phyloP scores from a whole-genome alignment of 2,888 invertebrate genomes.

The Rugalucina vietnamica region DNA sequence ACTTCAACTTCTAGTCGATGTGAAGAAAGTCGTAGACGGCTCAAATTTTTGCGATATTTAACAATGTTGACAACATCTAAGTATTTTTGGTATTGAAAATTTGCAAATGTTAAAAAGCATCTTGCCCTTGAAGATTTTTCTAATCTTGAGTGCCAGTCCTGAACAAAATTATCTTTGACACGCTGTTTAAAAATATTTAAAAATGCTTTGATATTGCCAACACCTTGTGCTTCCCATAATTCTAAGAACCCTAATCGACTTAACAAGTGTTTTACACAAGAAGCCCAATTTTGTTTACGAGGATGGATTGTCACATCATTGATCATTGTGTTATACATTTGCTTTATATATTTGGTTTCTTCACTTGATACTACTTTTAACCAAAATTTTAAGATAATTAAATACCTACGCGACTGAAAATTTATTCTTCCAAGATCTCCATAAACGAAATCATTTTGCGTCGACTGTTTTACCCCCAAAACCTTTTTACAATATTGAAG shows the following conservation, averaged over 20 bases:
- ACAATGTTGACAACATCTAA: background rate
- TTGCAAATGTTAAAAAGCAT: background rate
- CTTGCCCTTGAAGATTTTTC: background rate
- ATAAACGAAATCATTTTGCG: constrained; percentile 8
- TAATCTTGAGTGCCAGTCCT: background rate
- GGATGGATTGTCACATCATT: background rate
- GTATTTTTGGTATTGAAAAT: background rate
- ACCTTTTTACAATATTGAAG: background rate
- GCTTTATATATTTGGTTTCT: background rate
- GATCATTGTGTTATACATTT: background rate
- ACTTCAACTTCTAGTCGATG: background rate
- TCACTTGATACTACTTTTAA: background rate
- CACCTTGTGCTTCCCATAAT: too few species aligned
- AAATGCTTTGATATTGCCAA: background rate
- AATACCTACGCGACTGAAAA: background rate
- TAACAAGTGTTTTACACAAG: background rate
- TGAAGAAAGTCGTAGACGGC: too few species aligned
- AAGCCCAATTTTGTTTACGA: background rate
- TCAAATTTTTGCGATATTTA: background rate
- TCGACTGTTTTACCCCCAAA: background rate
- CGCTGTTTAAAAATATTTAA: background rate
- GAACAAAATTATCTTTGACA: background rate
- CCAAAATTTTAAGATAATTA: background rate
- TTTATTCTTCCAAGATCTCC: background rate
- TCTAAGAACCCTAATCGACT: too few species aligned